Conservation (phyloP, 2,888 invertebrate species). For the Leptogaster cylindrica region DNA sequence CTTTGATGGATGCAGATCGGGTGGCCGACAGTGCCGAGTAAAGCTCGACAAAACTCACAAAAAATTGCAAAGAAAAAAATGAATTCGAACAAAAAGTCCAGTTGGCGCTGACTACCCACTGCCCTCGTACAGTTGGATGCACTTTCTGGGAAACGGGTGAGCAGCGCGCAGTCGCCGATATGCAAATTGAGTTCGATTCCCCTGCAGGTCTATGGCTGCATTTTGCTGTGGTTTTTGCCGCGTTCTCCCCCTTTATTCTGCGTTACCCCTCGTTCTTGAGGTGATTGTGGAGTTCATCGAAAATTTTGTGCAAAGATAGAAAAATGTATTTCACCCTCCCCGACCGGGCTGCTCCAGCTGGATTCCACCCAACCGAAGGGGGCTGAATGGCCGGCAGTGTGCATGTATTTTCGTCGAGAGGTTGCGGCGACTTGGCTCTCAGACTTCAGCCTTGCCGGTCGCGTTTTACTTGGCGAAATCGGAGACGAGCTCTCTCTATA, state of each 20-base stretch:
- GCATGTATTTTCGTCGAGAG: slow-evolving; percentile 14
- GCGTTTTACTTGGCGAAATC: slow-evolving; percentile 42
- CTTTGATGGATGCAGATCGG: background rate
- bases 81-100: slow-evolving; percentile 28
- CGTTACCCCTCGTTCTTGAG: background rate
- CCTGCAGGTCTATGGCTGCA: slow-evolving; percentile 16
- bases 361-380: slow-evolving; percentile 1
- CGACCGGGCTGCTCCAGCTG: background rate
- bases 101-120: background rate
- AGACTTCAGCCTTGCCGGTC: slow-evolving; percentile 49
- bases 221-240: slow-evolving; percentile 12
- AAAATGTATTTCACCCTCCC: no score
- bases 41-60: background rate
- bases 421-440: slow-evolving; percentile 48
- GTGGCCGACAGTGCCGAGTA: no score
- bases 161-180: slow-evolving; percentile 22
- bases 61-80: background rate
- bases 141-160: slow-evolving; percentile 23
- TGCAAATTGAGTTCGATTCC: slow-evolving; percentile 18
- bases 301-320: no score
- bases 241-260: background rate
- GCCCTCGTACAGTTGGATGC: slow-evolving; percentile 16
- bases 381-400: background rate
- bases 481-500: slow-evolving; percentile 18
- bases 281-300: no score